phyloP scores from a whole-genome alignment of 1,140 invertebrate species.

The Macrotrachela quadricornifera region DNA sequence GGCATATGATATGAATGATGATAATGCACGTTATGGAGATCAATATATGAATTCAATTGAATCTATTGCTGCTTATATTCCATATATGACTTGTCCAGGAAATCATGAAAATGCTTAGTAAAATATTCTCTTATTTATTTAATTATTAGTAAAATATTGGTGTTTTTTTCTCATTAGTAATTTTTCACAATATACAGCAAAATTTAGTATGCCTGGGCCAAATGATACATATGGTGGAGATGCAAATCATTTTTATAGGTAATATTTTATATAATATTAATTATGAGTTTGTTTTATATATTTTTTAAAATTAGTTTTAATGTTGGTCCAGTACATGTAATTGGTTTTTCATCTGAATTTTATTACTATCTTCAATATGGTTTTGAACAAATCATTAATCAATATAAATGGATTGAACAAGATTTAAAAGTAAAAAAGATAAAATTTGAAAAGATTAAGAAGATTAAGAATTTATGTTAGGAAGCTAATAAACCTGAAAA shows the following conservation, averaged over 20 bases:
- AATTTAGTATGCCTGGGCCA: constrained; percentile 25
- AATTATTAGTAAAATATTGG: neutral
- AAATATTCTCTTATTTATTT: constrained; percentile 5
- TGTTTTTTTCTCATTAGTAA: constrained; percentile 10
- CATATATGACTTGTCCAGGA: constrained; percentile 30
- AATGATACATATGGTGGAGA: constrained; percentile 26
- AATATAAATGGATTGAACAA: constrained; percentile 64
- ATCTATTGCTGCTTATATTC: constrained; percentile 23
- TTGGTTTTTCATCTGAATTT: constrained; percentile 67
- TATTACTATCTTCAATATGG: constrained; percentile 76
- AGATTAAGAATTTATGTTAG: too few species aligned
- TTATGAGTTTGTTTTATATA: constrained; percentile 16
- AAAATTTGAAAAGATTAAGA: too few species aligned
- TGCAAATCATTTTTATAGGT: neutral
- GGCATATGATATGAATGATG: constrained; percentile 66
- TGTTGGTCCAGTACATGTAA: constrained; percentile 21
- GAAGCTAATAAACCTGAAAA: constrained; percentile 37
- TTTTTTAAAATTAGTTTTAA: constrained; percentile 21
- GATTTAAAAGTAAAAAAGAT: constrained; percentile 42
- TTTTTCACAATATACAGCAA: constrained; percentile 9
- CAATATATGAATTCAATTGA: constrained; percentile 27
- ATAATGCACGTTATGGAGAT: constrained; percentile 21
- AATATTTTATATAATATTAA: too few species aligned
- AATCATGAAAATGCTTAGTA: constrained; percentile 28
- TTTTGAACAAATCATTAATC: constrained; percentile 51